Base-by-base conservation (phyloP, 2,113 vertebrate genomes). In the Osmerus mordax region DNA sequence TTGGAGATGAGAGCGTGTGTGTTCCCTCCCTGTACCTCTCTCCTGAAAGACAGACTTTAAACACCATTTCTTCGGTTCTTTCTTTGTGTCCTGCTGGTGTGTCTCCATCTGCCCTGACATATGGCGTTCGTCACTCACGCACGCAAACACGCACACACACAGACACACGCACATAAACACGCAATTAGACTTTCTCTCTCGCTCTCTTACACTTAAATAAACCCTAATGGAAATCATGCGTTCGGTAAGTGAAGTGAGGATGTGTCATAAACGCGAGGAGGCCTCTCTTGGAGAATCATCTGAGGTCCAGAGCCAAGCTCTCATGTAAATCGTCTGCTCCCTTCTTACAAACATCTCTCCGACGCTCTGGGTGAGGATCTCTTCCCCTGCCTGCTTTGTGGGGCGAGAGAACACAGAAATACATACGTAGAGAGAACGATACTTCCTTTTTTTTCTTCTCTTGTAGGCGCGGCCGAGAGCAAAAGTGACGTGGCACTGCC, bases 401-500 rank as follows among this genome's bases (percentile, higher is more conserved):
- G 9, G 41, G 41, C 1, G 41, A 47, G 41, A 47, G 41, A 47
- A 47, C 41, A 47, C 41, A 47, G 16, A 51, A n/a, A 12, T 11
- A 13, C 64, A 65, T 65, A 16, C n/a, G 3, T 3, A 51, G 54
- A 14, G 3, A 16, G 13, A 8, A 56, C n/a, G n/a, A 56, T 1
- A 59, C 72, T 78, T 67, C 74, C 78, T 84, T 81, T 58, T 58
- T 61, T n/a, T 70, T 74, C 53, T 60, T 70, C 71, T 28, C 69
- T 87, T 84, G 73, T 71, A 84, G 68, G 64, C 63, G 0, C 25
- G 69, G 72, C 72, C 79, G 72, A 75, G 75, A 82, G 68, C 47
- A 60, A 80, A 73, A 67, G 72, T 71, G 78, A 81, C 79, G 81
- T 86, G 80, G 79, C 83, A 81, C 82, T 67, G 76, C 28, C 76